Base-by-base conservation (phyloP, 1,140 invertebrate species). In the Heliconius hewitsoni region DNA sequence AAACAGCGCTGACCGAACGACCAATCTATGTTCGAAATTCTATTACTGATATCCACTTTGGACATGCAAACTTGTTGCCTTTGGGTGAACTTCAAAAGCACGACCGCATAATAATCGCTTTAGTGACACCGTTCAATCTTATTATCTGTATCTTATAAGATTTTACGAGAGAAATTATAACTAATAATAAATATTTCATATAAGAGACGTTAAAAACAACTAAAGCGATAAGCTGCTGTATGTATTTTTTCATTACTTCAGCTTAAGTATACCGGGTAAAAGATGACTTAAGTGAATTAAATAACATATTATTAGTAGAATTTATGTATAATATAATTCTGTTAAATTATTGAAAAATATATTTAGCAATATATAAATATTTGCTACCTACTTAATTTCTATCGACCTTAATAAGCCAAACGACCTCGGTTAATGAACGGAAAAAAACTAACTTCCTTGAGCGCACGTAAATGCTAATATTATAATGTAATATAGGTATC, bases 21-120 rank as follows among this genome's bases (percentile, higher is more conserved):
- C 81, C 84, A 86, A 89, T 91, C 89, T 91, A 87, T 82, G 86
- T 85, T 82, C 82, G 78, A 84, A 89, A 94, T 87, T 93, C 86
- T 87, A 94, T 93, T 93, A 94, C 85, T 79, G 85, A 93, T 88
- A 86, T 86, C 85, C 86, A 87, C 85, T 87, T 86, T 82, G 76
- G 75, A 73, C 80, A 82, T 80, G 80, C 80, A 81, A 81, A 81
- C 66, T 81, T 81, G 75, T 79, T 74, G 78, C 78, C 73, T 82
- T 80, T 79, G 81, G 73, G 71, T 79, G 74, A 81, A 79, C 76
- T 83, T 83, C 80, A 75, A 81, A 80, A 71, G 80, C 73, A 50
- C 72, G 52, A 70, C 57, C 76, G 72, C 75, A 71, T 50, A 71
- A 72, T 76, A 80, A 57, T 66, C 75, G 74, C 66, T 76, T 37